Percentiles rank a stretch among this genome's conserved stretches.
Conservation (phyloP, 2,888 invertebrate species). For the Maniola hyperantus region DNA sequence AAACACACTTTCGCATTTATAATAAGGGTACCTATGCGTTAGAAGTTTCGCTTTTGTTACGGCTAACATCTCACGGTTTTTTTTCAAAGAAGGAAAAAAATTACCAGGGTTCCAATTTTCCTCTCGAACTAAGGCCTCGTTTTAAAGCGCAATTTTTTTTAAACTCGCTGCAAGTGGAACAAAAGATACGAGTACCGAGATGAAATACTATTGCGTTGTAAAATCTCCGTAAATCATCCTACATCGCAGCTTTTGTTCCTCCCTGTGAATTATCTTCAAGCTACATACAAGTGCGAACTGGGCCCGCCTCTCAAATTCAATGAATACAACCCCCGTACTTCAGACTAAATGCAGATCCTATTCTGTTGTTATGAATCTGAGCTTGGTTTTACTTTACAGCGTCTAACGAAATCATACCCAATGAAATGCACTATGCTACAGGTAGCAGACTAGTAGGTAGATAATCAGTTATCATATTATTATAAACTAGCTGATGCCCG, state of each 20-base stretch:
- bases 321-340: slow-evolving; percentile 13
- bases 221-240: slow-evolving; percentile 17
- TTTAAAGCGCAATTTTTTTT: neutral
- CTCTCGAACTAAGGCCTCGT: too few relatives aligned
- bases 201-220: slow-evolving; percentile 4
- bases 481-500: too few relatives aligned
- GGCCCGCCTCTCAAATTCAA: slow-evolving; percentile 17
- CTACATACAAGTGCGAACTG: slow-evolving; percentile 8
- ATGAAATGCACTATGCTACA: neutral
- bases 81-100: too few relatives aligned
- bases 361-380: neutral
- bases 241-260: slow-evolving; percentile 15
- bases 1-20: too few relatives aligned
- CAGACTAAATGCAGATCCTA: slow-evolving; percentile 5
- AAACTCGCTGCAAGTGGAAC: neutral
- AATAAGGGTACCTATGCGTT: too few relatives aligned
- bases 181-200: neutral
- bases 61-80: too few relatives aligned
- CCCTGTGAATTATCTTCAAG: slow-evolving; percentile 4
- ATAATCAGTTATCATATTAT: too few relatives aligned
- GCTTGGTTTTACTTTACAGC: neutral
- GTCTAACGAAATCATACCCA: neutral
- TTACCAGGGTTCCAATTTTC: too few relatives aligned
- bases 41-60: too few relatives aligned
- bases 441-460: too few relatives aligned